Evolutionary conservation across 2,888 invertebrate species (phyloP), one percentile per base, ranked within the genome.

Genomic region (Odontocerum albicorne): DNA sequence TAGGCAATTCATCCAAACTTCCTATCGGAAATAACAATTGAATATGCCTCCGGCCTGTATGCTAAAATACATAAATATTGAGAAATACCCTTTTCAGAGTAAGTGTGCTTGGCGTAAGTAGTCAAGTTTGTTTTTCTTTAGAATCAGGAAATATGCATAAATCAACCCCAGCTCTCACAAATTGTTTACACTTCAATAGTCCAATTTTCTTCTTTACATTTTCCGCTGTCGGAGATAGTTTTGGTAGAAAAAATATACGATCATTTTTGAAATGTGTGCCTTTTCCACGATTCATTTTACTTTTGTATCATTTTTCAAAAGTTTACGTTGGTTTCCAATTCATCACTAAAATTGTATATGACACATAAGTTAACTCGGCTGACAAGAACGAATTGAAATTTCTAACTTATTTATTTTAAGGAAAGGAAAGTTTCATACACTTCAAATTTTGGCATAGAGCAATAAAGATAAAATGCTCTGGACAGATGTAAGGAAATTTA

Each of bases 61-160:
- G 10, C 4, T 10, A 27, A 27, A 27, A 27, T 27, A 27, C 10
- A 27, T 27, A 27, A 27, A 27, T 27, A 7, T 27, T 27, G 27
- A 27, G 27, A 27, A 27, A 27, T 10, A 27, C 6, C 10, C 4
- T 27, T 27, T 27, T 27, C 27, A 27, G 10, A 7, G 27, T n/a
- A n/a, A n/a, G n/a, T 27, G 10, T 27, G 4, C 27, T 4, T 27
- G 27, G 27, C 27, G 10, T 27, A 10, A 10, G 27, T 10, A 27
- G 6, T 27, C 27, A 7, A 7, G 10, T 27, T 35, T 7, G 13
- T 35, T 35, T 35, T 12, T 12, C 35, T 12, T 12, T 35, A 35
- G 35, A 35, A 35, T 35, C 35, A 12, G 13, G 13, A 12, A 35
- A 12, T 8, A 35, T 35, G 35, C 35, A 35, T 35, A 35, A 35